A percentile compares a stretch with the other conserved stretches of the same genome.
Evolutionary conservation across 1,140 invertebrate genomes (phyloP).

Genomic region (Phthorimaea operculella): DNA sequence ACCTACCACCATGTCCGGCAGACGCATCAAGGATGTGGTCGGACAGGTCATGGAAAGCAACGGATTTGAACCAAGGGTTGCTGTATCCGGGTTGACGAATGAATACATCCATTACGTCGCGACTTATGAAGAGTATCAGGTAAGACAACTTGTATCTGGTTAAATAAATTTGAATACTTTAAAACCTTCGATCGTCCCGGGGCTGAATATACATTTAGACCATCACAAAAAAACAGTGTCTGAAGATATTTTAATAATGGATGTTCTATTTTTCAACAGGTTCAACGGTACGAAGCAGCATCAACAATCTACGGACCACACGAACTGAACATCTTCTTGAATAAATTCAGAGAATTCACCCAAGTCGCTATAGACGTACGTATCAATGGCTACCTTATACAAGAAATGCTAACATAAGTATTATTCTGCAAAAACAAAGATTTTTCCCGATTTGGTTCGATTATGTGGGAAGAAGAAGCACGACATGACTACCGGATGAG

Average conservation of each 20-base stretch:
- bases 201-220: too few relatives aligned
- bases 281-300: conserved; percentile 92
- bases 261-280: conserved; percentile 55
- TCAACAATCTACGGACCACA: conserved; percentile 93
- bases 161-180: too few relatives aligned
- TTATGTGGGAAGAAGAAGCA: too few relatives aligned
- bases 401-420: too few relatives aligned
- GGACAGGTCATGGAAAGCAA: conserved; percentile 41
- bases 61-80: conserved; percentile 69
- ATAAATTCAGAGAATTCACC: conserved; percentile 79
- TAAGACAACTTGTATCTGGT: too few relatives aligned
- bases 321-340: conserved; percentile 84
- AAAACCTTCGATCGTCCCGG: too few relatives aligned
- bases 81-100: conserved; percentile 88
- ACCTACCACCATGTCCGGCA: conserved; percentile 94
- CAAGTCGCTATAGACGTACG: conserved; percentile 73
- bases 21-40: conserved; percentile 79
- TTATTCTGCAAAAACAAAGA: too few relatives aligned
- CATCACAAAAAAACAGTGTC: too few relatives aligned
- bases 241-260: too few relatives aligned
- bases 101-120: conserved; percentile 90
- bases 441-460: too few relatives aligned
- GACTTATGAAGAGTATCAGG: conserved; percentile 93
- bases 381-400: neutral
- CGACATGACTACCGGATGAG: too few relatives aligned